phyloP scores from a whole-genome alignment of 2,113 vertebrate species.

The Pluvianellus socialis region DNA sequence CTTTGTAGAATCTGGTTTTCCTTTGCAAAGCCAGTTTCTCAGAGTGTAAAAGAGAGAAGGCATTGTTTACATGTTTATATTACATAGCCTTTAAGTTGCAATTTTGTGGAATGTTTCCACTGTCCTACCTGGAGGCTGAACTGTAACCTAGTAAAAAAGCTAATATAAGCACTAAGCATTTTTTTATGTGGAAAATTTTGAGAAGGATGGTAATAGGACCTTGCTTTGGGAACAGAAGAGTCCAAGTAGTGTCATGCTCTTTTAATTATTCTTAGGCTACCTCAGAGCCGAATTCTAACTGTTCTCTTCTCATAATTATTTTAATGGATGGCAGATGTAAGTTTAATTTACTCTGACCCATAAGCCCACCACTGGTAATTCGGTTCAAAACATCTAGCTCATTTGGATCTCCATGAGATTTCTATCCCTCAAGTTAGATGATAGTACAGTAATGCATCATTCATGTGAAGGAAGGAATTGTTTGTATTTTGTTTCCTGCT shows the following conservation, averaged over 20 bases:
- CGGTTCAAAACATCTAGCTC: background rate
- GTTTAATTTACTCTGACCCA: background rate
- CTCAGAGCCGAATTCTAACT: background rate
- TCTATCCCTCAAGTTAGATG: background rate
- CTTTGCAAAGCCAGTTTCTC: background rate
- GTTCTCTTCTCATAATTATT: background rate
- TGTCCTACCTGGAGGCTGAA: background rate
- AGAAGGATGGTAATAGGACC: background rate
- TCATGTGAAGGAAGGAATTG: background rate
- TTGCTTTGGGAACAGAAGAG: background rate
- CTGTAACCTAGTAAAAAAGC: background rate
- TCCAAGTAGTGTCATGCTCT: background rate
- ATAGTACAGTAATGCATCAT: background rate
- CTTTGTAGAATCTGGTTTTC: background rate
- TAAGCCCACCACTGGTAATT: background rate
- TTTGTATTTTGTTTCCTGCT: background rate
- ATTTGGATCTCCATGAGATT: background rate
- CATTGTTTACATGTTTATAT: background rate
- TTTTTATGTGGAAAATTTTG: background rate
- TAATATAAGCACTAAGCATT: background rate
- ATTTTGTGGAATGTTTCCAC: background rate
- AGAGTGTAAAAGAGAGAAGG: background rate
- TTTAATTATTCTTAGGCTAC: background rate
- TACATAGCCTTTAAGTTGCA: fast-evolving
- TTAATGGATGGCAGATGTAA: background rate